Percentiles rank a stretch among this genome's conserved stretches.
Evolutionary conservation across 1,140 invertebrate genomes (phyloP).

Genomic region (Octopus sinensis): DNA sequence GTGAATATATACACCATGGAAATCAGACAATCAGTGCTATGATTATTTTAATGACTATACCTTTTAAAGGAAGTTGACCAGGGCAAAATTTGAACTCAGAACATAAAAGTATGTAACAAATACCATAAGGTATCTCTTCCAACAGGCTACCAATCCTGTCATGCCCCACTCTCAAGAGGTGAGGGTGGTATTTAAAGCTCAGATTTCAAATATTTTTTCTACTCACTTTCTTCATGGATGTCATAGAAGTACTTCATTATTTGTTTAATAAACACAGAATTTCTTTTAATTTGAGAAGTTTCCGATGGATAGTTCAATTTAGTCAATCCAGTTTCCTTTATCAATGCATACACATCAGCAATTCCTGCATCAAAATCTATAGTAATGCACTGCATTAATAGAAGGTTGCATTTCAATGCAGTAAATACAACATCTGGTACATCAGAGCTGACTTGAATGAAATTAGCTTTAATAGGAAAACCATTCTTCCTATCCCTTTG

Average conservation of each 20-base stretch:
- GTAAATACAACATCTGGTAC: not conserved
- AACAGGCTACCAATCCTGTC: too few relatives aligned
- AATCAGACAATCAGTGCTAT: too few relatives aligned
- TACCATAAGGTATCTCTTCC: too few relatives aligned
- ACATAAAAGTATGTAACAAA: too few relatives aligned
- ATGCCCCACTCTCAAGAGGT: too few relatives aligned
- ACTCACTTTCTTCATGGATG: conserved; percentile 25
- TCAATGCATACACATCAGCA: not conserved
- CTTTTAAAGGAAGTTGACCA: too few relatives aligned
- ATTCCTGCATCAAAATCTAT: not conserved
- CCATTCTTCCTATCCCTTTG: not conserved
- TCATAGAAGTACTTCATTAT: conserved; percentile 43
- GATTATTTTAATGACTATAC: too few relatives aligned
- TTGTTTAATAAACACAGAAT: conserved; percentile 26
- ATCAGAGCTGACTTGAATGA: not conserved
- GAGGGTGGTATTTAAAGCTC: too few relatives aligned
- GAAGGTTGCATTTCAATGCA: not conserved
- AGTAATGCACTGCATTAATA: not conserved
- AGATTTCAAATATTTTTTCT: not conserved
- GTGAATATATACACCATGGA: too few relatives aligned
- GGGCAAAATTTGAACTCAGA: too few relatives aligned
- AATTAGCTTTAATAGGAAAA: not conserved
- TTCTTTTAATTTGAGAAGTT: conserved; percentile 26
- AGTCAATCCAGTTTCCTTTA: conserved; percentile 26
- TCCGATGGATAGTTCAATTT: conserved; percentile 37